Conservation (phyloP, 1,140 invertebrate species). For the Frieseomelitta varia region DNA sequence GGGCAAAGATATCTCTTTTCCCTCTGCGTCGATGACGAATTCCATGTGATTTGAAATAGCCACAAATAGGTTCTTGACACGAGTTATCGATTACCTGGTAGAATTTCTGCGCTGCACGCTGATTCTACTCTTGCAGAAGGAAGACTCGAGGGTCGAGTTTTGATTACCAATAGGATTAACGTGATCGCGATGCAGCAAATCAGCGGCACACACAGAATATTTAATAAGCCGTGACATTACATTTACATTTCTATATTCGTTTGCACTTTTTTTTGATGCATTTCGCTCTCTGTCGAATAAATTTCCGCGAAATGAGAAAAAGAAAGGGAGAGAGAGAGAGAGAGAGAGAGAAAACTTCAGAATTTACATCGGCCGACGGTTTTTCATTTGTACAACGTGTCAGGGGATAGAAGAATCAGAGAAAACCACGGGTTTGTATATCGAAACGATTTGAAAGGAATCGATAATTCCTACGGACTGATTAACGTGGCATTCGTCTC, state of each 20-base stretch:
- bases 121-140: constrained; percentile 41
- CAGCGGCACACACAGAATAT: constrained; percentile 31
- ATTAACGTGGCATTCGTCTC: not conserved
- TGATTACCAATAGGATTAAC: constrained; percentile 56
- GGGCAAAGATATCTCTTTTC: no score
- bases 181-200: constrained; percentile 27
- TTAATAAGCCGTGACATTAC: constrained; percentile 22
- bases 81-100: constrained; percentile 63
- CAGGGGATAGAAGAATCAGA: no score
- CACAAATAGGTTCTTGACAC: constrained; percentile 46
- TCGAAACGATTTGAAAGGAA: not conserved
- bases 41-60: constrained; percentile 26
- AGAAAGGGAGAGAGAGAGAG: not conserved
- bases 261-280: not conserved
- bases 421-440: not conserved
- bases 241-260: not conserved
- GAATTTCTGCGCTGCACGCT: constrained; percentile 53
- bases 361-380: not conserved
- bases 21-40: not conserved
- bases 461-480: not conserved
- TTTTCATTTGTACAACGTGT: not conserved
- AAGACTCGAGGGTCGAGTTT: constrained; percentile 1
- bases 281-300: not conserved
- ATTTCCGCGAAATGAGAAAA: not conserved
- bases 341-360: not conserved